Evolutionary conservation across 2,797 vertebrate genomes (phyloP).

Genomic region (Falco peregrinus): DNA sequence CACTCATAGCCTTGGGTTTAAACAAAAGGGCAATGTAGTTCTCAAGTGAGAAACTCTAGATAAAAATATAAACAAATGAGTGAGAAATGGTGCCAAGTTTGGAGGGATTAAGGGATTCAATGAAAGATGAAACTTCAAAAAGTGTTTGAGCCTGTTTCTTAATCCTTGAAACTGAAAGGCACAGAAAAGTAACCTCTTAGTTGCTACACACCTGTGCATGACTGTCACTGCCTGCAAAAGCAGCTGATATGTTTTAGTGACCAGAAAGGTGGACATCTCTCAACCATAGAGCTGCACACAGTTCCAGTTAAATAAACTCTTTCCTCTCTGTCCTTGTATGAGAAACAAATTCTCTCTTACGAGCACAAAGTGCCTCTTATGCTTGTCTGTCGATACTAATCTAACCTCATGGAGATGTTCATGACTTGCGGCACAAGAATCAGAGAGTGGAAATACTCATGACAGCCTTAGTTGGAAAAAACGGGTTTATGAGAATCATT

Average conservation of each 20-base stretch:
- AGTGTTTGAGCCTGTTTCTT: constrained; percentile 40
- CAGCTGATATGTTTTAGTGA: background rate
- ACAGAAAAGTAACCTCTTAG: constrained; percentile 46
- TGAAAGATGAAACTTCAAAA: constrained; percentile 68
- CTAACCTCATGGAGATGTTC: background rate
- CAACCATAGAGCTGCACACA: background rate
- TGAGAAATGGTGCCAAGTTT: constrained; percentile 51
- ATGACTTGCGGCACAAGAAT: background rate
- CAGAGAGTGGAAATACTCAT: background rate
- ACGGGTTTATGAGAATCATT: background rate
- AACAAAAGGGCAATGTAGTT: constrained; percentile 35
- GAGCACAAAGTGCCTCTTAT: background rate
- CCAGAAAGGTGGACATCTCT: background rate
- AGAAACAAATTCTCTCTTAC: background rate
- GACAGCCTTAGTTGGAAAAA: background rate
- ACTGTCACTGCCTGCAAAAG: background rate
- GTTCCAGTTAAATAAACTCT: background rate
- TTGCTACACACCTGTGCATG: constrained; percentile 9
- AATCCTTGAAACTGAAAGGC: constrained; percentile 60
- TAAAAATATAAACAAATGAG: constrained; percentile 44
- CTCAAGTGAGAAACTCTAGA: constrained; percentile 59
- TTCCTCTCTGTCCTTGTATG: background rate
- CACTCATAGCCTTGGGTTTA: constrained; percentile 41
- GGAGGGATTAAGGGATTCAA: constrained; percentile 61
- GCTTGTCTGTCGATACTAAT: background rate